A percentile compares a stretch with the other conserved stretches of the same genome.
Evolutionary conservation across 92 coral and sea anemone species (phyloP).

Genomic region (Palythoa grandiflora): DNA sequence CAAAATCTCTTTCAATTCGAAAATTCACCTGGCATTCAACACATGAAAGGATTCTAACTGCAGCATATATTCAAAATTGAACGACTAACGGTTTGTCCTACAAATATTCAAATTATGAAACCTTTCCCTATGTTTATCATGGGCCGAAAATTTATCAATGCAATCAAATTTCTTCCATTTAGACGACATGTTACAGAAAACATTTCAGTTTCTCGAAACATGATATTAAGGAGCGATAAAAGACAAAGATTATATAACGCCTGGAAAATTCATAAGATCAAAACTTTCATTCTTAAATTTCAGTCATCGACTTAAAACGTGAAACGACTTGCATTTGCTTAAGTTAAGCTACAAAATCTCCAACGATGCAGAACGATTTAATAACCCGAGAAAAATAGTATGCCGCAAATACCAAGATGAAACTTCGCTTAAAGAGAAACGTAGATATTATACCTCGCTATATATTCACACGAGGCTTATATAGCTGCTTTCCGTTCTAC

Average conservation of each 20-base stretch:
- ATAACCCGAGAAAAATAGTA: slow-evolving; percentile 21
- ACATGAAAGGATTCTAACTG: neutral
- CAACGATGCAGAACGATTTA: slow-evolving; percentile 40
- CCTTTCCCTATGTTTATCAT: slow-evolving; percentile 22
- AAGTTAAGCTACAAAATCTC: neutral
- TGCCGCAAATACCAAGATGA: neutral
- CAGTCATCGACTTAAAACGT: slow-evolving; percentile 15
- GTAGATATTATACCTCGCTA: neutral
- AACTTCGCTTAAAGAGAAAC: neutral
- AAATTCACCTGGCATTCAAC: neutral
- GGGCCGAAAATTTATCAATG: slow-evolving; percentile 18
- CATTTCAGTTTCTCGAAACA: neutral
- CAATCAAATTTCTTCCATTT: slow-evolving; percentile 6
- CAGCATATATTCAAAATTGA: neutral
- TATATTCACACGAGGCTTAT: slow-evolving; percentile 6
- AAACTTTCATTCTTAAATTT: neutral
- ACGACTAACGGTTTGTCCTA: slow-evolving; percentile 3
- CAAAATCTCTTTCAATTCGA: neutral
- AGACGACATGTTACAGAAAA: slow-evolving; percentile 1
- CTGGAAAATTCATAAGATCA: neutral
- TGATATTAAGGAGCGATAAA: neutral
- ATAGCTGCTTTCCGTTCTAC: slow-evolving; percentile 1
- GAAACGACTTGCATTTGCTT: slow-evolving; percentile 3
- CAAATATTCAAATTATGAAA: slow-evolving; percentile 44
- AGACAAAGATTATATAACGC: neutral